These are phyloP conservation scores for Spisula solida DNA, from an alignment of 2,888 invertebrate species.

Conservation along the genomic window DNA sequence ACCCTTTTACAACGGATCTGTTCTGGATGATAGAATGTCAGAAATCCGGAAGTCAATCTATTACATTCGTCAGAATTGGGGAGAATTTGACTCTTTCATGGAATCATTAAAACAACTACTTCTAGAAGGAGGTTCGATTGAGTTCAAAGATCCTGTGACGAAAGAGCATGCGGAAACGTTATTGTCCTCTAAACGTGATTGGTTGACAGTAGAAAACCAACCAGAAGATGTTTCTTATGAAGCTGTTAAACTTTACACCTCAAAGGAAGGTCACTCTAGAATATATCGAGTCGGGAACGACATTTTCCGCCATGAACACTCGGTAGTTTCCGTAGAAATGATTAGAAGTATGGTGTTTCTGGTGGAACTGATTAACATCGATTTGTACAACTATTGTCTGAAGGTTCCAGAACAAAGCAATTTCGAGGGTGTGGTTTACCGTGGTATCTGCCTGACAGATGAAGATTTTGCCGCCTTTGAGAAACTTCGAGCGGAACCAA, in stretches of 20 bases:
- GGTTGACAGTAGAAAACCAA: constrained; percentile 45
- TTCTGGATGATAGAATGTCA: constrained; percentile 65
- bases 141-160: constrained; percentile 51
- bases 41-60: constrained; percentile 71
- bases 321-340: constrained; percentile 57
- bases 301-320: constrained; percentile 67
- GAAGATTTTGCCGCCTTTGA: constrained; percentile 60
- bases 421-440: constrained; percentile 69
- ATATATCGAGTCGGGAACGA: constrained; percentile 66
- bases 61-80: constrained; percentile 72
- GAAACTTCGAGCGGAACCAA: constrained; percentile 60
- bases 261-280: constrained; percentile 64
- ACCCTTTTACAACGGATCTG: constrained; percentile 71
- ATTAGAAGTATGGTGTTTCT: constrained; percentile 72
- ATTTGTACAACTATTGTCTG: constrained; percentile 73
- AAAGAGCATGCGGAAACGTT: constrained; percentile 48
- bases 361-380: constrained; percentile 75
- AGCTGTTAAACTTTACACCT: constrained; percentile 64
- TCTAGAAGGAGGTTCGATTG: constrained; percentile 45
- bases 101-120: constrained; percentile 53
- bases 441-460: constrained; percentile 61
- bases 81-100: constrained; percentile 60
- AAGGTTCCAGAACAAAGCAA: constrained; percentile 60
- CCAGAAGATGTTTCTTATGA: constrained; percentile 46
- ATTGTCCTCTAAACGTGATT: constrained; percentile 53